Evolutionary conservation across 2,797 vertebrate genomes (phyloP), one percentile per base, ranked within the genome.

Genomic region (Poeciliopsis turneri): DNA sequence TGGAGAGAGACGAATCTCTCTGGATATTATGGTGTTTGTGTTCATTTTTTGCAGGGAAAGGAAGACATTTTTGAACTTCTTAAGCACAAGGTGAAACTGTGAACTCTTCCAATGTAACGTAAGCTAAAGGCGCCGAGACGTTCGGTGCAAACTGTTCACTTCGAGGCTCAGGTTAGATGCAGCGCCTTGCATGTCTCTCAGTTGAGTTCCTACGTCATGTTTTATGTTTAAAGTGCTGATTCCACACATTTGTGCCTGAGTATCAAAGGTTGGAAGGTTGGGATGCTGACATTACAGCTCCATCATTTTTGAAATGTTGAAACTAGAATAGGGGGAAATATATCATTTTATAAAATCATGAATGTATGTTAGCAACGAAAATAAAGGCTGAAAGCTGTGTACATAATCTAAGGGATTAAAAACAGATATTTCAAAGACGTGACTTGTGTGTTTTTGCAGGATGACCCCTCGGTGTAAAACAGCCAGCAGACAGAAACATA

Each of bases 401-500:
- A 77, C 77, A 87, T 90, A 82, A 87, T 90, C 86, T 80, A 46
- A 88, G 57, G 86, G 57, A 88, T 84, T 90, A 92, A 92, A 95
- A 89, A 74, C 4, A 18, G 69, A 83, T 53, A 85, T 88, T 90
- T 90, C 41, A 82, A 74, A 28, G 77, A 28, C 23, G 77, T 81
- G 47, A 18, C 0, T 2, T 10, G 0, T 33, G 73, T 72, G 57
- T 46, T 2, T 89, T 76, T 74, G 11, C 0, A 47, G 45, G 5
- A 10, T 45, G 1, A 23, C 39, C 36, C 41, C 25, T 36, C 6
- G 9, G 2, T 0, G 47, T 15, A 3, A 36, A 61, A 71, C 73
- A 47, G 46, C 68, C 20, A 13, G 36, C 10, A 28, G 39, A 39
- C 36, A 30, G n/a, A 69, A 61, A 66, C 61, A 75, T 45, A 43